These are phyloP conservation scores for Hippocampus zosterae DNA, from an alignment of 2,113 vertebrate species.

Conservation along the genomic window DNA sequence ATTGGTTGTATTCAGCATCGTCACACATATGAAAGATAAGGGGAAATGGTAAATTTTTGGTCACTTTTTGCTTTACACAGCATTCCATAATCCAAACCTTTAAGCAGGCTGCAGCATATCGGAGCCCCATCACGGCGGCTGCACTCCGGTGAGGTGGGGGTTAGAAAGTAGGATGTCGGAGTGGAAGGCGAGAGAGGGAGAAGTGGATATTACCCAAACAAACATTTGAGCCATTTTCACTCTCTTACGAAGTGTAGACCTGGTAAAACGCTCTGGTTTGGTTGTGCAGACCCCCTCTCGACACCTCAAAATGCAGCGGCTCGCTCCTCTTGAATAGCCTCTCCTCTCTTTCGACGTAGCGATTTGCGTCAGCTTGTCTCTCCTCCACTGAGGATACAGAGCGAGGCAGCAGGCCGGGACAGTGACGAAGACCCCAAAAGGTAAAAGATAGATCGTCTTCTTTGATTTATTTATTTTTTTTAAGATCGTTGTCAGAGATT, in stretches of 20 bases:
- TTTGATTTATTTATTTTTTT: background rate
- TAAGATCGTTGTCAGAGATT: background rate
- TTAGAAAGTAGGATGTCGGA: background rate
- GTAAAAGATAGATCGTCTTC: slow-evolving; percentile 41
- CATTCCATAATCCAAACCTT: slow-evolving; percentile 22
- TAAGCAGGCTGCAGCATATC: slow-evolving; percentile 32
- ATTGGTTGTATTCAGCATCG: background rate
- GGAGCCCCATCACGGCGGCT: slow-evolving; percentile 14
- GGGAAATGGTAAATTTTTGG: slow-evolving; percentile 3
- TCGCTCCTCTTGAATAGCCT: slow-evolving; percentile 39
- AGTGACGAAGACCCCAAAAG: slow-evolving; percentile 42
- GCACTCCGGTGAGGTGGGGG: background rate
- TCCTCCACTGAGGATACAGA: slow-evolving; percentile 43
- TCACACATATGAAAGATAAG: background rate
- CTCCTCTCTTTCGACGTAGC: slow-evolving; percentile 24
- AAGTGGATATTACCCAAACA: slow-evolving; percentile 66
- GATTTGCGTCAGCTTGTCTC: slow-evolving; percentile 26
- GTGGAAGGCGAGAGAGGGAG: slow-evolving; percentile 8
- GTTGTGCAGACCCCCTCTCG: slow-evolving; percentile 35
- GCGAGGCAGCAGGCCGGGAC: slow-evolving; percentile 27
- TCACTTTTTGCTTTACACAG: slow-evolving; percentile 17
- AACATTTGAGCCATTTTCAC: slow-evolving; percentile 57
- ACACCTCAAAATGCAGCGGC: slow-evolving; percentile 33
- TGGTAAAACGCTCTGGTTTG: slow-evolving; percentile 44
- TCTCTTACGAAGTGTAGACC: slow-evolving; percentile 57